Evolutionary conservation across 2,797 vertebrate genomes (phyloP), one percentile per base, ranked within the genome.

Genomic region (Poecilia wingei): DNA sequence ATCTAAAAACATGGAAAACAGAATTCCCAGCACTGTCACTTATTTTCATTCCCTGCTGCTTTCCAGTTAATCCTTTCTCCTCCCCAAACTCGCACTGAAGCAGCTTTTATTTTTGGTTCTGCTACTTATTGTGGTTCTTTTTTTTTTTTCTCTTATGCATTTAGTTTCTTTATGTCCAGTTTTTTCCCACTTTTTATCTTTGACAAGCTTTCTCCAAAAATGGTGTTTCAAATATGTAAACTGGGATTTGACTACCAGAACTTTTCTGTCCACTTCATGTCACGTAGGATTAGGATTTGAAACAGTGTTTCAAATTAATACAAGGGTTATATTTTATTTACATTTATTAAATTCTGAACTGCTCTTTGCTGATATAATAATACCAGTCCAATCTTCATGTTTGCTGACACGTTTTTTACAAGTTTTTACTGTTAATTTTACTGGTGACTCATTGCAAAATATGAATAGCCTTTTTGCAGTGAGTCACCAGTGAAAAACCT

Each of bases 1-100:
- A 76, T 84, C 47, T 46, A 18, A 69, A 80, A 88, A 80, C 49
- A 74, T 78, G 77, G 6, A 28, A 55, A 64, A 77, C 47, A 59
- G 45, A 73, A 49, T 78, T 87, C 66, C 53, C 79, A 72, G 12
- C 14, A 12, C 76, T 74, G 72, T 75, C 66, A 20, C 33, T 66
- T 41, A 41, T 68, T 68, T 68, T 68, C 20, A 41, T 68, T 7
- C 7, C 36, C 36, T 68, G 20, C 45, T n/a, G 53, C 28, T 82
- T 83, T 53, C 25, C 33, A 74, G 51, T 81, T 28, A 73, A 64
- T 80, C 68, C 28, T 73, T 82, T 31, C 85, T 12, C 43, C 25
- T 70, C 47, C 47, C 0, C n/a, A 71, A 22, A 51, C 49, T 88
- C 73, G 25, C 2, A 1, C 33, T 31, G 41, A 47, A 57, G 28